Base-by-base conservation (phyloP, 2,113 vertebrate species). In the Heteronetta atricapilla region DNA sequence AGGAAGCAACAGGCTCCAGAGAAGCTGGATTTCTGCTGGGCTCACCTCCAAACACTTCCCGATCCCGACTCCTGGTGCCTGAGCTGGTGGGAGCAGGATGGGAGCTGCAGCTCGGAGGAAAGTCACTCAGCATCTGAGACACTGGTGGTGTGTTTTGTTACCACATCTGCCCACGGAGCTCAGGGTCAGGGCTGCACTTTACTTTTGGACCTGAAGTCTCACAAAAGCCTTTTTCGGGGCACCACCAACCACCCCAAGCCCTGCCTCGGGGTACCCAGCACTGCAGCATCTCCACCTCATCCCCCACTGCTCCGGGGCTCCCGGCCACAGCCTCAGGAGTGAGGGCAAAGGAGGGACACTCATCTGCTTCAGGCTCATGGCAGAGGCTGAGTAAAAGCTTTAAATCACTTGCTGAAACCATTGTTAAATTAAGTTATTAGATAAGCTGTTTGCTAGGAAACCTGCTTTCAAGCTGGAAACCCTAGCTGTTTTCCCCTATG, bases 261-360 rank as follows among this genome's bases (percentile, higher is more conserved):
- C 2, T 55, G 25, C 46, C 46, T 63, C 0, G 0, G 28, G 64
- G 25, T 44, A 28, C 20, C 38, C 69, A 34, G 25, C 46, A 50
- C 25, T 2, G 3, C 1, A 0, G 62, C 66, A 64, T 64, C 50
- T 69, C 63, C 55, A 36, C 8, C 72, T 74, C 50, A 38, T 4
- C 25, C 28, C 36, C 4, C 8, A 8, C 52, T 58, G 22, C 26
- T 16, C 4, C 1, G 1, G 12, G 28, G 42, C 68, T 70, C 53
- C 34, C 0, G 1, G 25, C 8, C 76, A 28, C 0, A 0, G 60
- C 17, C 62, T 52, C 26, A 9, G 20, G 10, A 46, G 8, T 0
- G 1, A 53, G 42, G 52, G 25, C 6, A 3, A 28, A 80, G 34
- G 40, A 86, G 28, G 38, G 86, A 11, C 17, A 90, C 33, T 70